These are phyloP conservation scores for Agonopterix subpropinquella DNA, from an alignment of 2,888 invertebrate genomes.

Conservation along the genomic window DNA sequence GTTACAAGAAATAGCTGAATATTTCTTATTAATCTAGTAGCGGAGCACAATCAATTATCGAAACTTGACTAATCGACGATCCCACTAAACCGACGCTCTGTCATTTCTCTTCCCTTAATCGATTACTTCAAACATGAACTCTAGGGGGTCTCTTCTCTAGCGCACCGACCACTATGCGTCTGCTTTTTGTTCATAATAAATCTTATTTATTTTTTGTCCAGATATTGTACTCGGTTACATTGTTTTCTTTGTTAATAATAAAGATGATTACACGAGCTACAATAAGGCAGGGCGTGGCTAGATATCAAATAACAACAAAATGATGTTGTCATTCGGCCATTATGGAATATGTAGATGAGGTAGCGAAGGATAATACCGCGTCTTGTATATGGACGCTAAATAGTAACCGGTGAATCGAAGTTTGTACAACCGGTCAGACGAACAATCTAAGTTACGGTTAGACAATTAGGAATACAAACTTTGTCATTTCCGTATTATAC, in stretches of 20 bases:
- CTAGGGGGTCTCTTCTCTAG: slow-evolving; percentile 65
- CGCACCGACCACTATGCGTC: slow-evolving; percentile 39
- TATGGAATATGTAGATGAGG: background rate
- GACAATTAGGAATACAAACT: slow-evolving; percentile 29
- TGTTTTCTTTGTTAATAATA: slow-evolving; percentile 9
- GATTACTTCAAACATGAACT: slow-evolving; percentile 69
- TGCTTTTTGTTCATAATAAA: slow-evolving; percentile 55
- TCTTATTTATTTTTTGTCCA: slow-evolving; percentile 40
- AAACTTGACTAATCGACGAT: slow-evolving; percentile 67
- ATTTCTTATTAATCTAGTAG: slow-evolving; percentile 68
- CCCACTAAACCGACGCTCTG: slow-evolving; percentile 65
- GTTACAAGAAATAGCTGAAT: slow-evolving; percentile 43
- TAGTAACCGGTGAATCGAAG: slow-evolving; percentile 1
- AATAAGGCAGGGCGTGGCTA: too few relatives aligned
- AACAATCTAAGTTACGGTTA: slow-evolving; percentile 20
- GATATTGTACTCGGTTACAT: slow-evolving; percentile 9
- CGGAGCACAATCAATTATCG: slow-evolving; percentile 66
- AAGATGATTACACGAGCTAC: background rate
- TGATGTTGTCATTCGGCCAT: background rate
- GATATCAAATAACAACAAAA: background rate
- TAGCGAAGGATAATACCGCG: background rate
- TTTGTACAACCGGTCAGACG: slow-evolving; percentile 11
- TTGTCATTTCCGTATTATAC: slow-evolving; percentile 41
- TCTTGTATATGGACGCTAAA: background rate
- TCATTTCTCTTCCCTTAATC: slow-evolving; percentile 74